Evolutionary conservation across 2,113 vertebrate species (phyloP), one percentile per base, ranked within the genome.

Genomic region (Cyprichromis sp.): DNA sequence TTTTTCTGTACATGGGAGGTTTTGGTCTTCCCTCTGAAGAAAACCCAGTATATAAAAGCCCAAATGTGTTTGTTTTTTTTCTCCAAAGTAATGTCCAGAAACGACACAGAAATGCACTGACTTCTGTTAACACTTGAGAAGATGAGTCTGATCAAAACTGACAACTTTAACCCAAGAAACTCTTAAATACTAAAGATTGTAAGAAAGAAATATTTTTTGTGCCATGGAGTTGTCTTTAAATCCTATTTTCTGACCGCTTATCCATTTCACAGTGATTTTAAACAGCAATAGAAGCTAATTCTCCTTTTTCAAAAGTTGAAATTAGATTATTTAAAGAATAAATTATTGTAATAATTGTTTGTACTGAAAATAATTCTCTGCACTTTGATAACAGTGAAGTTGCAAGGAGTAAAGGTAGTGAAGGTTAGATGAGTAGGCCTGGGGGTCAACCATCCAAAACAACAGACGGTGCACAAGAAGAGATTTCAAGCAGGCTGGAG

Each of bases 281-380:
- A 68, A 68, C 36, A 40, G 12, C 36, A 40, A 24, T 40, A 24
- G 36, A 40, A 68, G 36, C 36, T 21, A 68, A 40, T 40, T 40
- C 4, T 14, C 66, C 36, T 71, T 3, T 71, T 71, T 71, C 66
- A 71, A 13, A 42, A 42, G 4, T 66, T 63, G 31, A 63, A 63
- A 63, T 36, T 36, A 36, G 17, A 63, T 63, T 63, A 36, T 63
- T 63, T 63, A n/a, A 36, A 63, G 9, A 63, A 12, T 63, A 63
- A 36, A 63, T 63, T 3, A 63, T 63, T 63, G 29, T 36, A 63
- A 63, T 36, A 63, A 63, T 63, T 63, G 31, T 63, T 71, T 71
- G 11, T 71, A 40, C 63, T 71, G 12, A 40, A 71, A 40, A 71
- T 42, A 40, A 40, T 71, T 71, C 34, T 71, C 63, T 68, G 34